A percentile compares a stretch with the other conserved stretches of the same genome.
Conservation (phyloP, 2,888 invertebrate species). For the Cephus runcator region DNA sequence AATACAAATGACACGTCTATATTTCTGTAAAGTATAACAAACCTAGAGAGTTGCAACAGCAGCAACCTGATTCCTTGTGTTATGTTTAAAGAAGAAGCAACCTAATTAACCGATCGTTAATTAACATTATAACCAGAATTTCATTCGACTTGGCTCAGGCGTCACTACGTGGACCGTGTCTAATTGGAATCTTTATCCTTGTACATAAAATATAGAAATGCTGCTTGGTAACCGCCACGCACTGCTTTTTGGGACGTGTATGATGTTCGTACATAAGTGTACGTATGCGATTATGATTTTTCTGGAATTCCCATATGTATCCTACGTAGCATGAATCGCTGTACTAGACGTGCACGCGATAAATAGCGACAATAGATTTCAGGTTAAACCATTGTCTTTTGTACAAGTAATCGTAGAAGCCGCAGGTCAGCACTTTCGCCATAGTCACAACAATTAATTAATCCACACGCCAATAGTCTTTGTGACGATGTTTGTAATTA, state of each 20-base stretch:
- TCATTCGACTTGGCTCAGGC: conserved; percentile 26
- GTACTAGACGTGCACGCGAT: not conserved
- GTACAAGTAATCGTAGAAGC: not conserved
- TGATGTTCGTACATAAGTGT: not conserved
- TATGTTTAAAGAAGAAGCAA: not conserved
- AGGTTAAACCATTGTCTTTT: not conserved
- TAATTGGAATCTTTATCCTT: conserved; percentile 27
- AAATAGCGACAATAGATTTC: not conserved
- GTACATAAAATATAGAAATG: not conserved
- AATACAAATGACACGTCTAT: not conserved
- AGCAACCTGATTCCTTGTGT: not conserved
- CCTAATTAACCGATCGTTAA: conserved; percentile 21
- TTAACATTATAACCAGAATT: conserved; percentile 22
- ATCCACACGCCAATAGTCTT: not conserved
- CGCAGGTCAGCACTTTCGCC: not conserved
- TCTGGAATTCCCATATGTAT: not conserved
- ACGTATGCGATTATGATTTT: not conserved
- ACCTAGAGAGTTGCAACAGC: not conserved
- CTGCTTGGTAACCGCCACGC: not conserved
- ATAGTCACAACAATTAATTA: not conserved
- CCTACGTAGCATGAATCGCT: not conserved
- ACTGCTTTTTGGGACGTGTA: not conserved
- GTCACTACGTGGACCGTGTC: conserved; percentile 34
- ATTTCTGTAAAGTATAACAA: not conserved
- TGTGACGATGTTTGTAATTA: not conserved